A percentile compares a stretch with the other conserved stretches of the same genome.
Evolutionary conservation across 2,797 vertebrate species (phyloP).

Genomic region (Notolepis coatsorum): DNA sequence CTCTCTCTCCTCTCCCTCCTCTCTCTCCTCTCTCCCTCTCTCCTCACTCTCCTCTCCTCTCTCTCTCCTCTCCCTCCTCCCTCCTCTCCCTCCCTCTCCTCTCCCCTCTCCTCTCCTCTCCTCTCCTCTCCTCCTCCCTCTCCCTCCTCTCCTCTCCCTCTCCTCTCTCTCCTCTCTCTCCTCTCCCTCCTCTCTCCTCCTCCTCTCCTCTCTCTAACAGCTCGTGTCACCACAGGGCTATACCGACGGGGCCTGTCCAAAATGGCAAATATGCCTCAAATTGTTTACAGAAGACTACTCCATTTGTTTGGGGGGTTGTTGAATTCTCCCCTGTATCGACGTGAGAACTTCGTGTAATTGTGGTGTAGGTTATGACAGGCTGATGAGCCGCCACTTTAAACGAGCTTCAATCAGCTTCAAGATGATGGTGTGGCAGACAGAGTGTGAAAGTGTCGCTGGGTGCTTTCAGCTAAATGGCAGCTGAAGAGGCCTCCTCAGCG

Average conservation of each 20-base stretch:
- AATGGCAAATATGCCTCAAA: slow-evolving; percentile 23
- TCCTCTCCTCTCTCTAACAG: slow-evolving; percentile 13
- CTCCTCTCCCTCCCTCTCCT: too few relatives aligned
- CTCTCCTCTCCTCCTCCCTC: too few relatives aligned
- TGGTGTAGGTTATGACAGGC: slow-evolving; percentile 56
- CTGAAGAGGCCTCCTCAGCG: slow-evolving; percentile 47
- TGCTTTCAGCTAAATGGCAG: slow-evolving; percentile 74
- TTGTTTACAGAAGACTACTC: background rate
- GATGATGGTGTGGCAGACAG: slow-evolving; percentile 60
- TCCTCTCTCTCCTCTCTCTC: too few relatives aligned
- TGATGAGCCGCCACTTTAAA: slow-evolving; percentile 66
- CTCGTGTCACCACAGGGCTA: slow-evolving; percentile 11
- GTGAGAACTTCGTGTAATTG: slow-evolving; percentile 57
- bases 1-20: too few relatives aligned
- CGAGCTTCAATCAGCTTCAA: slow-evolving; percentile 39
- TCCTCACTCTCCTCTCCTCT: too few relatives aligned
- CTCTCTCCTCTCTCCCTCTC: too few relatives aligned
- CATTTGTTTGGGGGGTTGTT: too few relatives aligned
- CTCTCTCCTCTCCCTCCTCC: too few relatives aligned
- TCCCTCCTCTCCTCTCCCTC: too few relatives aligned
- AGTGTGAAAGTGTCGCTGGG: slow-evolving; percentile 59
- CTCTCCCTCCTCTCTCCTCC: too few relatives aligned
- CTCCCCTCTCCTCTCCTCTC: too few relatives aligned
- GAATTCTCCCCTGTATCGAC: too few relatives aligned
- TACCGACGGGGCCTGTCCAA: background rate